These are phyloP conservation scores for Scotopteryx bipunctaria DNA, from an alignment of 2,888 invertebrate genomes.

Conservation along the genomic window DNA sequence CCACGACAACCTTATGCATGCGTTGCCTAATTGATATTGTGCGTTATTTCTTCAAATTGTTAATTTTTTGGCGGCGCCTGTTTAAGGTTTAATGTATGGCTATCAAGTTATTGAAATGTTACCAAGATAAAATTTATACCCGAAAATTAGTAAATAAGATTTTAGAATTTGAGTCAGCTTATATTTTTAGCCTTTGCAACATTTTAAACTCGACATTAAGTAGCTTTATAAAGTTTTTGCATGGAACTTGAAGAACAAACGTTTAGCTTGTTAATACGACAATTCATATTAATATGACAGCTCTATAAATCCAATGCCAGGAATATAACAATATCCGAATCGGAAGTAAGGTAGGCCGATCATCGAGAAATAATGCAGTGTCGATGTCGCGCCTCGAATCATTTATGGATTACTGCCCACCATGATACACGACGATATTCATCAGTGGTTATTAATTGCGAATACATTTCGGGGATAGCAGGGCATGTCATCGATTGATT, in stretches of 20 bases:
- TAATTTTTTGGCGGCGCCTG: constrained; percentile 15
- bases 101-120: constrained; percentile 17
- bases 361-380: constrained; percentile 78
- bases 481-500: constrained; percentile 48
- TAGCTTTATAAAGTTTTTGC: constrained; percentile 63
- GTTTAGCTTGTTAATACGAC: constrained; percentile 64
- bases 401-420: constrained; percentile 68
- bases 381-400: constrained; percentile 77
- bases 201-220: constrained; percentile 44
- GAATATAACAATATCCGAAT: constrained; percentile 82
- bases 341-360: constrained; percentile 80
- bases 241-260: constrained; percentile 62
- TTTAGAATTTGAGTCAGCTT: background rate
- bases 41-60: constrained; percentile 33
- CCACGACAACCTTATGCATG: constrained; percentile 36
- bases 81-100: constrained; percentile 9
- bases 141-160: background rate
- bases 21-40: constrained; percentile 41
- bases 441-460: constrained; percentile 29
- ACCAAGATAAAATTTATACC: constrained; percentile 1
- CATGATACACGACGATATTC: constrained; percentile 35
- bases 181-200: background rate
- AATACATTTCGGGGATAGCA: constrained; percentile 63
- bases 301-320: constrained; percentile 68
- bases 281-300: constrained; percentile 55